These are phyloP conservation scores for Perdita meconis DNA, from an alignment of 2,888 invertebrate genomes.

Conservation along the genomic window DNA sequence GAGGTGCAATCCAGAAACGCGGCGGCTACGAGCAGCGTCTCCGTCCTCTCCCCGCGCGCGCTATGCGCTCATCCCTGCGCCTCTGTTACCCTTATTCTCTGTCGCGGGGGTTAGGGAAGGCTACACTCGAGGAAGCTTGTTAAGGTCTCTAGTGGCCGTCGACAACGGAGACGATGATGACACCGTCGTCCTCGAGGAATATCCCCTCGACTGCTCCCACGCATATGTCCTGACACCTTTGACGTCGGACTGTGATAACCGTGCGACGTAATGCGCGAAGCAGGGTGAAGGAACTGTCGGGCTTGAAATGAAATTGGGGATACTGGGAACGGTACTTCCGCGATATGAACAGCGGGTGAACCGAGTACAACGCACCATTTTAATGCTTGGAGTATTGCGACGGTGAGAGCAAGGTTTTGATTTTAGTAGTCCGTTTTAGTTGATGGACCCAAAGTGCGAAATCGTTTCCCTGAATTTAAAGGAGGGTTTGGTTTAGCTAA, in stretches of 20 bases:
- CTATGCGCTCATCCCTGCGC: not conserved
- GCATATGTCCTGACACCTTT: slow-evolving; percentile 40
- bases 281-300: not conserved
- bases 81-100: slow-evolving; percentile 38
- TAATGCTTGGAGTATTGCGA: not conserved
- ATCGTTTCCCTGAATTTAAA: too few species aligned
- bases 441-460: too few species aligned
- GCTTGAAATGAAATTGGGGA: not conserved
- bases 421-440: too few species aligned
- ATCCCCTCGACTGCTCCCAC: slow-evolving; percentile 33
- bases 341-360: not conserved
- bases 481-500: too few species aligned
- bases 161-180: slow-evolving; percentile 50
- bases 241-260: not conserved
- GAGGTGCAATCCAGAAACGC: slow-evolving; percentile 69
- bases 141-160: slow-evolving; percentile 70
- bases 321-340: not conserved
- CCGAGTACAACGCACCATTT: not conserved
- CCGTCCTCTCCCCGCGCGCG: slow-evolving; percentile 6
- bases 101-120: slow-evolving; percentile 49
- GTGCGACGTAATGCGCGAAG: not conserved
- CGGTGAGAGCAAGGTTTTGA: too few species aligned
- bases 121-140: slow-evolving; percentile 76
- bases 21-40: slow-evolving; percentile 42
- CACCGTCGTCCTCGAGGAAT: slow-evolving; percentile 55